These are phyloP conservation scores for Cyaniris semiargus DNA, from an alignment of 2,888 invertebrate genomes.

Conservation along the genomic window DNA sequence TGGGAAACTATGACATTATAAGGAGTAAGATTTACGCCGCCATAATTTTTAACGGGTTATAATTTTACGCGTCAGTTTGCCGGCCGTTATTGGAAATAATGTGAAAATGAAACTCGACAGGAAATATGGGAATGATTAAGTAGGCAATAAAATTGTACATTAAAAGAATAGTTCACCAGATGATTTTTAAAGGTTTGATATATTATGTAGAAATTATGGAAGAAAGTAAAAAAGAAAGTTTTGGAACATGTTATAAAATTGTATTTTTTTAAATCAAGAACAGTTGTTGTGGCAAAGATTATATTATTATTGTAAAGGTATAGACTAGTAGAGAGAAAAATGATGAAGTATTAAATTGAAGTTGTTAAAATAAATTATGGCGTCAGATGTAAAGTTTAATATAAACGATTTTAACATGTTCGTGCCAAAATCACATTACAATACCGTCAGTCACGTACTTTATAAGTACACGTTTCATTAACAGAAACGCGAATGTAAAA, in stretches of 20 bases:
- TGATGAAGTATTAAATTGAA: background rate
- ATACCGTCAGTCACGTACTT: slow-evolving; percentile 13
- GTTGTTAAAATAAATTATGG: background rate
- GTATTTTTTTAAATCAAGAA: background rate
- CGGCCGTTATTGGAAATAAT: slow-evolving; percentile 28
- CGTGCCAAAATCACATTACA: slow-evolving; percentile 21
- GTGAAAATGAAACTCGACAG: slow-evolving; percentile 14
- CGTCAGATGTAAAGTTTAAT: background rate
- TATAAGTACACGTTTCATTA: slow-evolving; percentile 23
- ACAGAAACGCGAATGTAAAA: slow-evolving; percentile 30
- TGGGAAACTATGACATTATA: slow-evolving; percentile 30
- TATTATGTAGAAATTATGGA: background rate
- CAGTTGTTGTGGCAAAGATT: no score
- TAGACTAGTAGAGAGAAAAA: background rate
- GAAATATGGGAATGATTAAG: slow-evolving; percentile 17
- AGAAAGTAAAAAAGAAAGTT: background rate
- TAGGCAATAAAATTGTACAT: slow-evolving; percentile 11
- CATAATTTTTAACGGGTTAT: slow-evolving; percentile 30
- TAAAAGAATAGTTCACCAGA: background rate
- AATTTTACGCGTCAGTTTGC: slow-evolving; percentile 23
- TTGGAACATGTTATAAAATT: background rate
- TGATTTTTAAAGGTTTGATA: background rate
- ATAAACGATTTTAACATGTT: background rate
- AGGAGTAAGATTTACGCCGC: slow-evolving; percentile 22
- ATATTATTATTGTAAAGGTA: background rate